Evolutionary conservation across 2,797 vertebrate genomes (phyloP), one percentile per base, ranked within the genome.

Genomic region (Amblyraja radiata): DNA sequence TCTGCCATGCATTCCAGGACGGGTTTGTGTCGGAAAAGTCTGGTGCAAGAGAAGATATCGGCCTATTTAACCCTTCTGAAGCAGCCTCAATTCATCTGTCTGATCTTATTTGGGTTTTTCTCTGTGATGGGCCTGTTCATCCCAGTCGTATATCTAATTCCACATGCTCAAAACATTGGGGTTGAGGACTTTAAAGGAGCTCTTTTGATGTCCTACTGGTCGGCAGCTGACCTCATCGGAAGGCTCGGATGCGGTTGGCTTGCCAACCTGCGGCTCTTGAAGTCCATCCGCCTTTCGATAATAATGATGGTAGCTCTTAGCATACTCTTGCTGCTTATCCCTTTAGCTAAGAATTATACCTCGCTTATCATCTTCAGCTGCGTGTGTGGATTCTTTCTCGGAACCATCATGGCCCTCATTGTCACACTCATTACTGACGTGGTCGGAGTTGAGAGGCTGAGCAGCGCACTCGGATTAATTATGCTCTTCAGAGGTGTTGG

Each of bases 401-500:
- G 96, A 93, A 95, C 96, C 84, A 93, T 95, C 77, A 95, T 96
- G 94, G 94, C 96, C 93, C 80, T 97, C 81, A 95, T 97, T 21
- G 21, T 97, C 94, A 96, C 95, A 4, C 73, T 94, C 84, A 95
- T 97, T 0, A 94, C 96, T 93, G 96, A 97, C 94, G 95, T 97
- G 0, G 96, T 97, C 5, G 94, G 94, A 0, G 94, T 96, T 93
- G 95, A 95, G 28, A 94, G 94, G 0, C 96, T 97, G 7, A 95
- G 96, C 94, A 96, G 94, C 0, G 95, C 94, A 0, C 94, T 97
- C 8, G 96, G 96, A 0, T 95, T 97, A 77, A 95, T 96, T 80
- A 96, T 96, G 96, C 94, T 97, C 11, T 96, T 96, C 93, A 95
- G 96, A 76, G 96, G 95, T 94, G 93, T 94, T 13, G 96, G 96